Conservation (phyloP, 2,113 vertebrate genomes). For the Microcebus ravelobensis region DNA sequence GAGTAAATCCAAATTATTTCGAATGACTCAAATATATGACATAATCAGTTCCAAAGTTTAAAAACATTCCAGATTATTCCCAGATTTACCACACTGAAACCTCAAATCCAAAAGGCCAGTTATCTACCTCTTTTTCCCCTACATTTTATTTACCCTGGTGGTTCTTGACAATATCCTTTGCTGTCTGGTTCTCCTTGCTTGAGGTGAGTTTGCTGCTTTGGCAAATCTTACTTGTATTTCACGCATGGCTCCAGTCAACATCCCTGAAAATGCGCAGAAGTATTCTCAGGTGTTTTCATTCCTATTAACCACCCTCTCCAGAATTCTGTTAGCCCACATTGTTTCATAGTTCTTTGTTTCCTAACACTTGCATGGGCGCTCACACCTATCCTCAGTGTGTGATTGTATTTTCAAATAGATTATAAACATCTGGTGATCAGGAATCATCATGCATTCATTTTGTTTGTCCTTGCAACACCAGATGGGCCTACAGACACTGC, state of each 20-base stretch:
- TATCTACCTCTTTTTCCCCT: neutral
- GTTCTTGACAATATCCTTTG: neutral
- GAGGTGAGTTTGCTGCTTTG: constrained; percentile 3
- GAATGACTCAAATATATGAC: neutral
- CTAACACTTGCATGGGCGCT: neutral
- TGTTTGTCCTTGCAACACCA: neutral
- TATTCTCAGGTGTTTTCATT: neutral
- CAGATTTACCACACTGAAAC: neutral
- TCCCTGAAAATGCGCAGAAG: neutral
- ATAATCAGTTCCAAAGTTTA: neutral
- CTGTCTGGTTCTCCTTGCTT: neutral
- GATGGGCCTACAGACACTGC: neutral
- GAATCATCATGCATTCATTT: neutral
- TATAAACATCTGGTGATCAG: neutral
- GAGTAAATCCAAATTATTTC: constrained; percentile 8
- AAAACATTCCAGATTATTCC: neutral
- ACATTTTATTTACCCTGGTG: neutral
- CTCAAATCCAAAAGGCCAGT: neutral
- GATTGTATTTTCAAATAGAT: neutral
- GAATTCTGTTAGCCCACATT: neutral
- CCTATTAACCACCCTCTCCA: neutral
- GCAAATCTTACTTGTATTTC: neutral
- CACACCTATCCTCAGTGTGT: neutral
- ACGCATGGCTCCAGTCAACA: neutral
- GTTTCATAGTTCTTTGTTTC: constrained; percentile 27